These are phyloP conservation scores for Rhaphigaster nebulosa DNA, from an alignment of 2,888 invertebrate species.

Conservation along the genomic window DNA sequence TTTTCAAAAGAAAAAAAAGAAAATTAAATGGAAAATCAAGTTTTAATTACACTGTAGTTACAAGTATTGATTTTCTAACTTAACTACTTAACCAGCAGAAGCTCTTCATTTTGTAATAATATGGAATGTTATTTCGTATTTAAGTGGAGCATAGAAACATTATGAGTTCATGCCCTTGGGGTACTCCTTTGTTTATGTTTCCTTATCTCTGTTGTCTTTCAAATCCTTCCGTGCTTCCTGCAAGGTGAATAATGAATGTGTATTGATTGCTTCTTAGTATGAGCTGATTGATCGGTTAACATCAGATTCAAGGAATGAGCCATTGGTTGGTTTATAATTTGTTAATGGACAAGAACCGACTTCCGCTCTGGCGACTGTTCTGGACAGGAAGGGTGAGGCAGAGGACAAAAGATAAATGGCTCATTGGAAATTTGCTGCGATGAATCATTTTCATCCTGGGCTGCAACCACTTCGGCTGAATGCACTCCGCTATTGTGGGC, in stretches of 20 bases:
- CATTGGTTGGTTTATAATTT: neutral
- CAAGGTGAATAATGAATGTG: conserved; percentile 1
- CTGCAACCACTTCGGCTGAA: neutral
- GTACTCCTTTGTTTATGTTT: neutral
- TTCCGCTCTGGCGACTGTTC: neutral
- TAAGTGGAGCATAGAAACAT: neutral
- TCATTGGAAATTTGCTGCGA: neutral
- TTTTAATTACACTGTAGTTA: too few species aligned
- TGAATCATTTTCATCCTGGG: neutral
- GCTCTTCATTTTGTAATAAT: neutral
- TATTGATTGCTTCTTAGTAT: conserved; percentile 14
- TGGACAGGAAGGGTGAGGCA: conserved; percentile 4
- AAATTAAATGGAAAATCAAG: too few species aligned
- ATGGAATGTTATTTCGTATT: neutral
- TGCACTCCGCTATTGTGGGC: neutral
- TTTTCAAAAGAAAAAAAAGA: too few species aligned
- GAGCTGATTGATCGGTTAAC: neutral
- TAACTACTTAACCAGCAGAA: neutral
- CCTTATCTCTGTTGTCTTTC: neutral
- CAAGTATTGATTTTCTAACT: neutral
- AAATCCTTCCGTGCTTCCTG: neutral
- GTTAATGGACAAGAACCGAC: neutral
- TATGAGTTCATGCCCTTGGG: neutral
- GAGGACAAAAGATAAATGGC: neutral
- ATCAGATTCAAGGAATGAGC: neutral